Conservation (phyloP, 2,797 vertebrate genomes). For the Syngnathus rostellatus region DNA sequence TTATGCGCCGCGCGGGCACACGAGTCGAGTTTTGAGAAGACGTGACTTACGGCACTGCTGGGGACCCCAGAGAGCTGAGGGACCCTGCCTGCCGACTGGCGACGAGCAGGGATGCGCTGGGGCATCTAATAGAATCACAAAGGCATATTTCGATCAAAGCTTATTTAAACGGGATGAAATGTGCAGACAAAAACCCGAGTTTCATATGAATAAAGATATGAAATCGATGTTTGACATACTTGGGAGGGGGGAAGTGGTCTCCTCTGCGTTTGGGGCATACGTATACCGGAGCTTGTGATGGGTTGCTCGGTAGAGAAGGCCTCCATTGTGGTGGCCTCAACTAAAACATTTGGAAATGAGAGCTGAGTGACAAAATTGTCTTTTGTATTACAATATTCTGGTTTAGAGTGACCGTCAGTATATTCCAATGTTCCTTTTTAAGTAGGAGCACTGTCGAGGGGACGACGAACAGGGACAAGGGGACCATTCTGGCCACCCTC, state of each 20-base stretch:
- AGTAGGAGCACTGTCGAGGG: neutral
- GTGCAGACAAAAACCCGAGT: neutral
- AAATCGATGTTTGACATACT: constrained; percentile 48
- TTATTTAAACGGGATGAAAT: neutral
- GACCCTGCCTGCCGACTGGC: constrained; percentile 80
- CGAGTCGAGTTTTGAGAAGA: neutral
- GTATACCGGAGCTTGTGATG: constrained; percentile 75
- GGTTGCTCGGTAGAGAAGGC: constrained; percentile 77
- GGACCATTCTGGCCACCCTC: neutral
- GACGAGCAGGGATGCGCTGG: constrained; percentile 69
- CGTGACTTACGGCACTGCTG: constrained; percentile 77
- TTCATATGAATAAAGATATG: neutral
- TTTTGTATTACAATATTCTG: neutral
- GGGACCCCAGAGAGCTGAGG: constrained; percentile 82
- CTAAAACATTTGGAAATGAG: constrained; percentile 47
- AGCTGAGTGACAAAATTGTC: neutral
- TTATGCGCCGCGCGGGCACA: neutral
- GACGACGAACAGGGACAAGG: neutral
- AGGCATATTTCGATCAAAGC: neutral
- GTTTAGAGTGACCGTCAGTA: neutral
- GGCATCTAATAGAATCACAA: neutral
- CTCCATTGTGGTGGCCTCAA: constrained; percentile 73
- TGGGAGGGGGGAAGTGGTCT: constrained; percentile 82
- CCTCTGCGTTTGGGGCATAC: constrained; percentile 83
- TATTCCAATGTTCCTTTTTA: neutral